phyloP scores from a whole-genome alignment of 2,888 invertebrate genomes.

The Eupithecia pulchellata region DNA sequence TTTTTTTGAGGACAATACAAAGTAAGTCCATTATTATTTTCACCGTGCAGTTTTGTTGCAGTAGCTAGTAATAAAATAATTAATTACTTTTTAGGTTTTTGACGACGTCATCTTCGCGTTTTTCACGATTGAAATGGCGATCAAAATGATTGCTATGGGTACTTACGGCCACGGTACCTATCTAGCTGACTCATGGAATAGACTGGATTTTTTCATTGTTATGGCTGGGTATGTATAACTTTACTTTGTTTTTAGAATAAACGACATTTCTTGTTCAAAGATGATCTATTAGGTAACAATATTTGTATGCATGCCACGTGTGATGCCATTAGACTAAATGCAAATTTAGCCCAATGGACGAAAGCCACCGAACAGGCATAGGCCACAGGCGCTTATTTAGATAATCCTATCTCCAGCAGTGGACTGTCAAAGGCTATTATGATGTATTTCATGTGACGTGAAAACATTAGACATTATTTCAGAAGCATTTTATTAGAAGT shows the following conservation, averaged over 20 bases:
- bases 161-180: slow-evolving; percentile 97
- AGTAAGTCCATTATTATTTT: not conserved
- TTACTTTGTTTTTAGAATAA: not conserved
- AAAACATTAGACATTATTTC: not conserved
- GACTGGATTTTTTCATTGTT: slow-evolving; percentile 99
- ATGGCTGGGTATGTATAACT: slow-evolving; percentile 92
- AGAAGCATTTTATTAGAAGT: not conserved
- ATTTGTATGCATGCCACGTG: not conserved
- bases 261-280: not conserved
- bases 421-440: not conserved
- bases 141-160: slow-evolving; percentile 99
- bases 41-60: not conserved
- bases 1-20: not conserved
- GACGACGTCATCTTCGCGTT: slow-evolving; percentile 99
- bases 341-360: not conserved
- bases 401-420: not conserved
- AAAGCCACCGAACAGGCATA: not conserved
- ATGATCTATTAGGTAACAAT: not conserved
- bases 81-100: slow-evolving; percentile 89
- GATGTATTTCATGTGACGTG: no score
- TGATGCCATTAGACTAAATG: no score
- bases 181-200: slow-evolving; percentile 99
- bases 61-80: not conserved
- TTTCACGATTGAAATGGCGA: slow-evolving; percentile 98
- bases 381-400: not conserved